phyloP scores from a whole-genome alignment of 2,888 invertebrate species.

The Caenorhabditis sp. region DNA sequence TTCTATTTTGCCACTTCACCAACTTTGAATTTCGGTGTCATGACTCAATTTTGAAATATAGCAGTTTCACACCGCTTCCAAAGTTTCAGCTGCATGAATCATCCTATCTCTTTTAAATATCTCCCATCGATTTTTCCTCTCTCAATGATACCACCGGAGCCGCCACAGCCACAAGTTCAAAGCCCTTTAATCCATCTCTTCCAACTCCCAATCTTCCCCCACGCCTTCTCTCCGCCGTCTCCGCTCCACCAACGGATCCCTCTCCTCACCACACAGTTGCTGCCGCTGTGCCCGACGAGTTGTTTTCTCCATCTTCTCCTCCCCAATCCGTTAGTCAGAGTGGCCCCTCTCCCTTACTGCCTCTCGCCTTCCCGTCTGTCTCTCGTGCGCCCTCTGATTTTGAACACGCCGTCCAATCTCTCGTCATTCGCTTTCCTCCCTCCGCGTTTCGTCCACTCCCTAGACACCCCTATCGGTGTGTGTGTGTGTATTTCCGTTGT shows the following conservation, averaged over 20 bases:
- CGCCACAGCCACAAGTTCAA: neutral
- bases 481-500: no score
- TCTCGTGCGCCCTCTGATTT: conserved; percentile 17
- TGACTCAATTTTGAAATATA: no score
- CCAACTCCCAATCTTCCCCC: conserved; percentile 3
- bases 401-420: conserved; percentile 37
- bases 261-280: neutral
- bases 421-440: neutral
- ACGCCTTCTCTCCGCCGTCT: neutral
- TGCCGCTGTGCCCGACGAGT: conserved; percentile 21
- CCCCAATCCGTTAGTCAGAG: neutral
- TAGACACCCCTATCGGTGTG: conserved; percentile 23
- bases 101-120: no score
- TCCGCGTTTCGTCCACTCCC: neutral
- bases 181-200: conserved; percentile 20
- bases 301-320: conserved; percentile 31
- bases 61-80: no score
- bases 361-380: neutral
- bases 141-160: no score
- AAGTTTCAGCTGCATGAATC: no score
- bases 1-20: no score
- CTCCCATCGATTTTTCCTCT: no score
- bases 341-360: conserved; percentile 6
- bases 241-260: neutral
- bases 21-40: no score